Conservation (phyloP, 1,140 invertebrate species). For the Steinernema feltiae region DNA sequence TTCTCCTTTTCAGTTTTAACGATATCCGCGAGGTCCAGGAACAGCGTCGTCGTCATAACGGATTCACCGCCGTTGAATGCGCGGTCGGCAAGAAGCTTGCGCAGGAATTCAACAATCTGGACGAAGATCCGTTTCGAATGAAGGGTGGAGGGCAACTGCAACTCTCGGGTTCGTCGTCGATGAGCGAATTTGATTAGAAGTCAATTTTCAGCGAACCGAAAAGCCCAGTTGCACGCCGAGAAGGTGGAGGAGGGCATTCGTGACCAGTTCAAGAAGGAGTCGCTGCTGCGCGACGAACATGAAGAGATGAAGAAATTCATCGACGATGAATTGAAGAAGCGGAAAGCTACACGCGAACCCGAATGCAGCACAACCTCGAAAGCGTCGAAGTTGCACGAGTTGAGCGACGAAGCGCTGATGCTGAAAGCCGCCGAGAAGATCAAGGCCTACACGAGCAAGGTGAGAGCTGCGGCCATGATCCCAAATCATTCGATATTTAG, state of each 20-base stretch:
- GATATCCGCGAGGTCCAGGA: constrained; percentile 52
- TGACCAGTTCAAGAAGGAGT: constrained; percentile 56
- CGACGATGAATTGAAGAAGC: not conserved
- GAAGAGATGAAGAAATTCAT: constrained; percentile 55
- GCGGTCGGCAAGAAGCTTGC: constrained; percentile 53
- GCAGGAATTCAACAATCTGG: constrained; percentile 43
- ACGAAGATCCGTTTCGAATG: constrained; percentile 52
- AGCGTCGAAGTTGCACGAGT: constrained; percentile 13
- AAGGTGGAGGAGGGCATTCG: constrained; percentile 55
- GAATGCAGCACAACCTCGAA: no score
- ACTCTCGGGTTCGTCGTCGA: no score
- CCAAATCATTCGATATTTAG: no score
- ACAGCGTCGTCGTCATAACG: constrained; percentile 42
- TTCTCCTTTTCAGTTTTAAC: constrained; percentile 18
- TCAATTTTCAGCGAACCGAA: constrained; percentile 45
- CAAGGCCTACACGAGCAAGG: constrained; percentile 61
- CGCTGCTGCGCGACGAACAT: constrained; percentile 52
- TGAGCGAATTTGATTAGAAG: no score
- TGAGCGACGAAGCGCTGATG: constrained; percentile 41
- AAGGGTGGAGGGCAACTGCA: constrained; percentile 44
- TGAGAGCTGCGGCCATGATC: no score
- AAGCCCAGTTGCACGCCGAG: constrained; percentile 44
- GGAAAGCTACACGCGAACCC: no score
- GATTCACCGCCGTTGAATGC: constrained; percentile 54
- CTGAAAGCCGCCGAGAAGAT: constrained; percentile 47